Evolutionary conservation across 1,140 invertebrate genomes (phyloP).

Genomic region (Galendromus occidentalis): DNA sequence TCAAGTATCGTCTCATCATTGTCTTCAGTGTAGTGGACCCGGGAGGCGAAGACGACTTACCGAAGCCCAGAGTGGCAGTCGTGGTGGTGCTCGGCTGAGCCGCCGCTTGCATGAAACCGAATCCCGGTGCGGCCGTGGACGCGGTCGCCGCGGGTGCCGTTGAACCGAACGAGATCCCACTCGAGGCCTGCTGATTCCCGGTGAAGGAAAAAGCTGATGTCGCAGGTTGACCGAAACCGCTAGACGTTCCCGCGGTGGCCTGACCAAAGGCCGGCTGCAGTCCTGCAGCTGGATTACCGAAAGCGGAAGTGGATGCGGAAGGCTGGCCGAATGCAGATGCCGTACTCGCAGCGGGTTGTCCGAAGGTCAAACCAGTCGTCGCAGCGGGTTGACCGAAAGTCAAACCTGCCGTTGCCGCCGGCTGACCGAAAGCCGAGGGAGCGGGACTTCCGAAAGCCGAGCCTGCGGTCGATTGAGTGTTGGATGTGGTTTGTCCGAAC

Average conservation of each 20-base stretch:
- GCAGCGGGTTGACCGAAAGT: not conserved
- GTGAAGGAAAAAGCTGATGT: not conserved
- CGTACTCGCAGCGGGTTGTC: too few relatives aligned
- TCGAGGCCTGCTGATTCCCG: not conserved
- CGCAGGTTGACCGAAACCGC: not conserved
- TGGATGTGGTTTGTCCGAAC: not conserved
- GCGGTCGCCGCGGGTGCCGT: not conserved
- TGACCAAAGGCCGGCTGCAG: not conserved
- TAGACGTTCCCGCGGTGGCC: not conserved
- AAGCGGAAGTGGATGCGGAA: too few relatives aligned
- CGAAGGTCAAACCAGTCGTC: too few relatives aligned
- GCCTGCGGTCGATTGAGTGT: not conserved
- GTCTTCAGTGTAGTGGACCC: too few relatives aligned
- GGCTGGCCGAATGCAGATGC: too few relatives aligned
- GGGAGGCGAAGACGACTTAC: too few relatives aligned
- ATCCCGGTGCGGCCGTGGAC: not conserved
- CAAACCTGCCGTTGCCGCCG: not conserved
- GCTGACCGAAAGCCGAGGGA: not conserved
- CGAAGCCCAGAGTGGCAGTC: too few relatives aligned
- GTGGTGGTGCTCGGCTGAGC: too few relatives aligned
- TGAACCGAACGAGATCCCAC: not conserved
- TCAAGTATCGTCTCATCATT: too few relatives aligned
- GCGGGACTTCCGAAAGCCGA: not conserved
- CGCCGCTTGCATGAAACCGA: too few relatives aligned
- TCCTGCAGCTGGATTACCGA: not conserved